Percentiles rank a stretch among this genome's conserved stretches.
phyloP scores from a whole-genome alignment of 2,888 invertebrate species.

The Raillietiella orientalis region DNA sequence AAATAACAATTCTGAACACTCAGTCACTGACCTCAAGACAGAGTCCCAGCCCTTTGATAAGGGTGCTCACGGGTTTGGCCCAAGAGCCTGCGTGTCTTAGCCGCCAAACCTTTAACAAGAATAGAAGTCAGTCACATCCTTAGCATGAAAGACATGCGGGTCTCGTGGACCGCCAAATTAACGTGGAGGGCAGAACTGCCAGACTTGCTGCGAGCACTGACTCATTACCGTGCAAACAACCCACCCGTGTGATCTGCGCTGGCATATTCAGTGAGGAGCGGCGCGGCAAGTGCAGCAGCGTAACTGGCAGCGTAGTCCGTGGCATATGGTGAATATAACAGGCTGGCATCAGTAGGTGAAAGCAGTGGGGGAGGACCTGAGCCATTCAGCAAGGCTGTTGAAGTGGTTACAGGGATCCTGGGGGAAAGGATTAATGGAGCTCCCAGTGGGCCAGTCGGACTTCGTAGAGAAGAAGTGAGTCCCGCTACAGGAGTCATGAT shows the following conservation, averaged over 20 bases:
- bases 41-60: constrained; percentile 77
- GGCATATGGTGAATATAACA: constrained; percentile 47
- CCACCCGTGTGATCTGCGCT: constrained; percentile 67
- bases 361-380: no score
- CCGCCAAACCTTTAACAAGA: constrained; percentile 71
- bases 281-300: constrained; percentile 31
- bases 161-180: constrained; percentile 5
- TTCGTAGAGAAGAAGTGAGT: constrained; percentile 21
- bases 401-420: constrained; percentile 49
- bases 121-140: no score
- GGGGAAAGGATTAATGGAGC: constrained; percentile 76
- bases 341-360: constrained; percentile 27
- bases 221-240: constrained; percentile 46
- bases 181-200: constrained; percentile 6
- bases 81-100: constrained; percentile 45
- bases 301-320: constrained; percentile 50
- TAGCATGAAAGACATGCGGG: no score
- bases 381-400: constrained; percentile 25
- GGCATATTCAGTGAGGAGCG: constrained; percentile 19
- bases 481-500: constrained; percentile 6
- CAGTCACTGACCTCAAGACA: constrained; percentile 22
- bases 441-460: constrained; percentile 41
- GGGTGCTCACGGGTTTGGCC: constrained; percentile 82
- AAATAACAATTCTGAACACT: no score
- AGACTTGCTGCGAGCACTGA: constrained; percentile 16